Conservation (phyloP, 2,113 vertebrate genomes). For the Thymallus thymallus region DNA sequence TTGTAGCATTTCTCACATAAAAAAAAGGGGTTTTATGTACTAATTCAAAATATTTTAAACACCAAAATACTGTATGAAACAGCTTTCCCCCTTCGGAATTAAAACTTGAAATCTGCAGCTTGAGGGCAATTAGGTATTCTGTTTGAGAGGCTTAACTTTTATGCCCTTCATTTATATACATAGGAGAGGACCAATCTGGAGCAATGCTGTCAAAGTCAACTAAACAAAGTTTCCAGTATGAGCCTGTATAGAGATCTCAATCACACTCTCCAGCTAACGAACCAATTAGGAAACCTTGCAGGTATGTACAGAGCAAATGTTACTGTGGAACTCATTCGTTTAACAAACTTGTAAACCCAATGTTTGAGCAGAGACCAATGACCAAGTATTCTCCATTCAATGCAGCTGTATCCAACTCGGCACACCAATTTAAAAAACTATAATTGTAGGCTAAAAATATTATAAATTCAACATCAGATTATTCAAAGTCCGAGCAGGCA, state of each 20-base stretch:
- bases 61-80: not conserved
- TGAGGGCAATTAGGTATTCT: constrained; percentile 3
- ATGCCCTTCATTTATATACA: not conserved
- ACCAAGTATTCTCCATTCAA: constrained; percentile 25
- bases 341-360: constrained; percentile 19
- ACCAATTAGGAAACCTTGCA: constrained; percentile 37
- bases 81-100: not conserved
- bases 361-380: constrained; percentile 5
- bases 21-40: too few relatives aligned
- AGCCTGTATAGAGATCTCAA: constrained; percentile 1
- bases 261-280: constrained; percentile 16
- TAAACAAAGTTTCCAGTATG: not conserved
- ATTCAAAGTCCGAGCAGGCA: constrained; percentile 43
- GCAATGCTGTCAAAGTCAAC: not conserved
- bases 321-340: constrained; percentile 20
- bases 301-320: constrained; percentile 17
- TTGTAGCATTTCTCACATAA: too few relatives aligned
- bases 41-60: not conserved
- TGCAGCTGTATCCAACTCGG: constrained; percentile 37
- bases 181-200: not conserved
- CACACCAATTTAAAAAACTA: constrained; percentile 22
- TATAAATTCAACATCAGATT: constrained; percentile 32
- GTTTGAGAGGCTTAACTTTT: constrained; percentile 1
- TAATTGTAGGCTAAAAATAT: constrained; percentile 29
- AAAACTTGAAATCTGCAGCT: constrained; percentile 5